Evolutionary conservation across 2,888 invertebrate species (phyloP).

Genomic region (Tetranychus truncatus): DNA sequence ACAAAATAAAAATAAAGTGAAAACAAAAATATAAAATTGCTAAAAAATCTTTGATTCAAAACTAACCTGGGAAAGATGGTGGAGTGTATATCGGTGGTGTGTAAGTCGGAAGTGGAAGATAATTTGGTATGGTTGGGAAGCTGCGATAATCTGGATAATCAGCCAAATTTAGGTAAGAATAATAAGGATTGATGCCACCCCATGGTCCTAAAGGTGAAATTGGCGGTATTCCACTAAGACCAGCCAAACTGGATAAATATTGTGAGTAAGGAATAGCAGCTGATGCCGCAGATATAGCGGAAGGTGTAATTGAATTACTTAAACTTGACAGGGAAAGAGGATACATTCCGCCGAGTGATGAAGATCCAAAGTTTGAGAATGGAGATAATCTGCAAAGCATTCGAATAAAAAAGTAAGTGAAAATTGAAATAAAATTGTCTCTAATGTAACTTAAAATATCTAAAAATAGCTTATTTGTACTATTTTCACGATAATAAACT

Average conservation of each 20-base stretch:
- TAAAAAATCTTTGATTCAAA: not conserved
- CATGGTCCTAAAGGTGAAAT: not conserved
- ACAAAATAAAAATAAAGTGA: not conserved
- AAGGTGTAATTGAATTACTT: not conserved
- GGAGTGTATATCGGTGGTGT: not conserved
- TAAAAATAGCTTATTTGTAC: not conserved
- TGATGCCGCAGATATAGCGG: not conserved
- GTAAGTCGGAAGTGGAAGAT: not conserved
- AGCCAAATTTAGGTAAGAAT: slow-evolving; percentile 2
- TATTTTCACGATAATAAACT: not conserved
- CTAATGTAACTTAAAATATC: too few relatives aligned
- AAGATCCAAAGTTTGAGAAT: not conserved
- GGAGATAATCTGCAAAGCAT: not conserved
- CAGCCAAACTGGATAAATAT: slow-evolving; percentile 2
- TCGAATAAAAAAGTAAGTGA: not conserved
- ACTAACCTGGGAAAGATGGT: not conserved
- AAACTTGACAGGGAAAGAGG: slow-evolving; percentile 3
- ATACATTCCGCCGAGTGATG: not conserved
- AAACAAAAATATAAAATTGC: not conserved
- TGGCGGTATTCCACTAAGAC: not conserved
- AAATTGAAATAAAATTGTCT: too few relatives aligned
- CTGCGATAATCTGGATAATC: slow-evolving; percentile 10
- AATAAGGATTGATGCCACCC: slow-evolving; percentile 4
- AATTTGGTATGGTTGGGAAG: not conserved
- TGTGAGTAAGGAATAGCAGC: not conserved